These are phyloP conservation scores for Polypterus senegalus DNA, from an alignment of 2,113 vertebrate genomes.

Conservation along the genomic window DNA sequence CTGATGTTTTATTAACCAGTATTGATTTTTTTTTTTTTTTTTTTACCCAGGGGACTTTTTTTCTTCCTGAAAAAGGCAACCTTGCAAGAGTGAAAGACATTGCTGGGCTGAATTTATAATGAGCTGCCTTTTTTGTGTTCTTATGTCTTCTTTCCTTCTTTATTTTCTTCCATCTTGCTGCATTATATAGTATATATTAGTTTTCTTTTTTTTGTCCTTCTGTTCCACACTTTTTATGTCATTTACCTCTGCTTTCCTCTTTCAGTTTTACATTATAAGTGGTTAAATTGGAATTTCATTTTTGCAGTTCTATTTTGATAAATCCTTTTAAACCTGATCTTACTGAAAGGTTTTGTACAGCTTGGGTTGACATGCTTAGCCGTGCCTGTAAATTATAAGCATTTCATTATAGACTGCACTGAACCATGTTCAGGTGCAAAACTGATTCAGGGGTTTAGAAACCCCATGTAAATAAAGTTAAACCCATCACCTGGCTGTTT, in stretches of 20 bases:
- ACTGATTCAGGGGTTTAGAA: constrained; percentile 63
- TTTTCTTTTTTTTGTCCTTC: constrained; percentile 19
- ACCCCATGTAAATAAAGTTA: constrained; percentile 68
- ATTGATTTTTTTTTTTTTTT: constrained; percentile 77
- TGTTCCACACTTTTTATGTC: constrained; percentile 18
- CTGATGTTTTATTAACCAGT: constrained; percentile 98
- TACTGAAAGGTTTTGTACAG: constrained; percentile 77
- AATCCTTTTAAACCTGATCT: constrained; percentile 91
- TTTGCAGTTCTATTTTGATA: constrained; percentile 90
- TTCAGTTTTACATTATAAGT: constrained; percentile 88
- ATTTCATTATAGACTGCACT: constrained; percentile 96
- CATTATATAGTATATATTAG: constrained; percentile 21
- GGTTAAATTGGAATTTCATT: constrained; percentile 87
- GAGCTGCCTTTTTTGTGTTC: constrained; percentile 40
- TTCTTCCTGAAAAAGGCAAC: constrained; percentile 66
- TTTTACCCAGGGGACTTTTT: constrained; percentile 61
- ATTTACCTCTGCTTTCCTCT: constrained; percentile 51
- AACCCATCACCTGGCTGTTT: constrained; percentile 28
- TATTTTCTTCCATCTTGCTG: constrained; percentile 4
- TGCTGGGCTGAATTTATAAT: constrained; percentile 70
- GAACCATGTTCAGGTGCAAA: constrained; percentile 76
- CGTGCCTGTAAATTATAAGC: constrained; percentile 95
- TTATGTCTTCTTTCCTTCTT: neutral
- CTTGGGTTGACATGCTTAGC: constrained; percentile 87
- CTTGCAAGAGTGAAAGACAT: constrained; percentile 66